These are phyloP conservation scores for Maniola jurtina DNA, from an alignment of 1,140 invertebrate genomes.

Conservation along the genomic window DNA sequence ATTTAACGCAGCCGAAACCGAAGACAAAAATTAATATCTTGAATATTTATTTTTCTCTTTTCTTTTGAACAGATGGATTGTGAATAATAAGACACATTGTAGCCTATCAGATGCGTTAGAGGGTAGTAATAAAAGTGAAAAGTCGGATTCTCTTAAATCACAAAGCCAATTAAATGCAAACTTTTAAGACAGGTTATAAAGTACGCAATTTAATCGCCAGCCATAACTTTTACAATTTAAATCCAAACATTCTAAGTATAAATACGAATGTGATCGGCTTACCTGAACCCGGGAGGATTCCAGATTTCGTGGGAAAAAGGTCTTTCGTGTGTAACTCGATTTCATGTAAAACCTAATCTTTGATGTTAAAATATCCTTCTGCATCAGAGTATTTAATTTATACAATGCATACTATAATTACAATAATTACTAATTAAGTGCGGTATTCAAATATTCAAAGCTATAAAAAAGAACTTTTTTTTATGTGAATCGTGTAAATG, in stretches of 20 bases:
- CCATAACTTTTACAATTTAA: constrained; percentile 33
- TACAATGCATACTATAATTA: no score
- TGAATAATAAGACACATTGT: constrained; percentile 21
- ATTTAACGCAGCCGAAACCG: background rate
- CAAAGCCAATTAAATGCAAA: constrained; percentile 30
- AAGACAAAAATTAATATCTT: no score
- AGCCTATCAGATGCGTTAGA: constrained; percentile 22
- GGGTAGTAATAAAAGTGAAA: constrained; percentile 22
- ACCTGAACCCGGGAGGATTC: constrained; percentile 30
- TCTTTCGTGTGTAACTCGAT: constrained; percentile 17
- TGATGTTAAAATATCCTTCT: background rate
- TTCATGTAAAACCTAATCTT: constrained; percentile 1
- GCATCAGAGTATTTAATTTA: no score
- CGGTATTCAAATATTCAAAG: no score
- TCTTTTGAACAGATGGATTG: constrained; percentile 18
- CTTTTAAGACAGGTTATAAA: constrained; percentile 29
- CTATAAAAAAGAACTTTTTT: no score
- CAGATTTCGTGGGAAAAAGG: constrained; percentile 28
- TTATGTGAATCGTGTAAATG: no score
- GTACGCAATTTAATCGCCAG: constrained; percentile 29
- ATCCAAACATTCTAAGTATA: constrained; percentile 26
- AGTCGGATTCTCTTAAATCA: constrained; percentile 35
- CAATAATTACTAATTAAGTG: no score
- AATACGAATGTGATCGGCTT: constrained; percentile 24
- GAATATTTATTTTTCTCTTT: background rate